These are phyloP conservation scores for Puntigrus tetrazona DNA, from an alignment of 2,113 vertebrate genomes.

Conservation along the genomic window DNA sequence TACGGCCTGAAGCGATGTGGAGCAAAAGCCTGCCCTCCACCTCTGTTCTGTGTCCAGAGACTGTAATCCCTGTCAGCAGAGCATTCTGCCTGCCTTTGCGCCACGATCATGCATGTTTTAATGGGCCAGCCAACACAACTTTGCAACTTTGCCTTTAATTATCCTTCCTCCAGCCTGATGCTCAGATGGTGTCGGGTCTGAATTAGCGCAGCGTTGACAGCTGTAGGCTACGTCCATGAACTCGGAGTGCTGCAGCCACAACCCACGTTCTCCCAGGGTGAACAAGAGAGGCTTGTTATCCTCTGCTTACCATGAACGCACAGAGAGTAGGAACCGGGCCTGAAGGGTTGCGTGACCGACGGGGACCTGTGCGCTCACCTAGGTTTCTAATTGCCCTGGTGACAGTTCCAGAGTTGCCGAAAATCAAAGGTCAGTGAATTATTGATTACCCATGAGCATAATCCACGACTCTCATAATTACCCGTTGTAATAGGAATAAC, in stretches of 20 bases:
- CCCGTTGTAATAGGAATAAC: not conserved
- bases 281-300: slow-evolving; percentile 76
- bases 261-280: slow-evolving; percentile 74
- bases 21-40: slow-evolving; percentile 40
- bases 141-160: slow-evolving; percentile 61
- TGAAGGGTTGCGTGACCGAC: slow-evolving; percentile 61
- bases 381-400: slow-evolving; percentile 67
- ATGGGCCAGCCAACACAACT: slow-evolving; percentile 27
- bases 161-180: slow-evolving; percentile 57
- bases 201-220: slow-evolving; percentile 71
- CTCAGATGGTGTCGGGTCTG: slow-evolving; percentile 65
- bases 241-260: slow-evolving; percentile 70
- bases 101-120: slow-evolving; percentile 23
- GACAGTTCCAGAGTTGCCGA: slow-evolving; percentile 65
- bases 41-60: slow-evolving; percentile 44
- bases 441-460: slow-evolving; percentile 65
- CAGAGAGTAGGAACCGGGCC: slow-evolving; percentile 57
- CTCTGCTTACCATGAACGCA: slow-evolving; percentile 62
- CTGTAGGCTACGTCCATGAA: slow-evolving; percentile 78
- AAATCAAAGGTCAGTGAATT: slow-evolving; percentile 69
- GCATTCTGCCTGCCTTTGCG: slow-evolving; percentile 34
- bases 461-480: slow-evolving; percentile 53
- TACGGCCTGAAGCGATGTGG: slow-evolving; percentile 3
- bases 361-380: slow-evolving; percentile 63
- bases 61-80: slow-evolving; percentile 55